A percentile compares a stretch with the other conserved stretches of the same genome.
These are phyloP conservation scores for Erebia ligea DNA, from an alignment of 2,888 invertebrate species.

Conservation along the genomic window DNA sequence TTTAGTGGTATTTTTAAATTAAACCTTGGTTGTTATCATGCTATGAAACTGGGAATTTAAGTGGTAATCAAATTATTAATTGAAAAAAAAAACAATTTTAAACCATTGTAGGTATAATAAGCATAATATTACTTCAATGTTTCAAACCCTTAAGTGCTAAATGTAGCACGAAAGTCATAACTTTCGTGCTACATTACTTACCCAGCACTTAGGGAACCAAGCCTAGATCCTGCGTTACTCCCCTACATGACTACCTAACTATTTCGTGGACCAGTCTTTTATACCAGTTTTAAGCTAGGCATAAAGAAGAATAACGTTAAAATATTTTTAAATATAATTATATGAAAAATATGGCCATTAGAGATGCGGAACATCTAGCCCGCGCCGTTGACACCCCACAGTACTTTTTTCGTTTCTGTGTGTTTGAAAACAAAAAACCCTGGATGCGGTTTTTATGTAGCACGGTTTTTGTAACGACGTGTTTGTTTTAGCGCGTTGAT, in stretches of 20 bases:
- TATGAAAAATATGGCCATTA: slow-evolving; percentile 36
- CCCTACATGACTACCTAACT: background rate
- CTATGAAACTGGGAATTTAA: background rate
- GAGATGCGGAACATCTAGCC: slow-evolving; percentile 52
- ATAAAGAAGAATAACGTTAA: background rate
- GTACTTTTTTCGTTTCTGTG: slow-evolving; percentile 59
- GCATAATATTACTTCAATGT: too few species aligned
- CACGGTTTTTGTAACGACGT: slow-evolving; percentile 60
- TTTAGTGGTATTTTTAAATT: background rate
- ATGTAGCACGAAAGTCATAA: too few species aligned
- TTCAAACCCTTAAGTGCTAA: background rate
- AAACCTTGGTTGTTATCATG: background rate
- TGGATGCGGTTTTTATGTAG: slow-evolving; percentile 65
- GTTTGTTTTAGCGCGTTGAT: slow-evolving; percentile 75
- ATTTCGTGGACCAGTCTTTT: background rate
- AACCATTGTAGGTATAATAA: too few species aligned
- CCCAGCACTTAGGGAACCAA: too few species aligned
- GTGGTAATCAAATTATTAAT: background rate
- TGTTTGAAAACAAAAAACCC: slow-evolving; percentile 66
- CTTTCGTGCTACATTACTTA: too few species aligned
- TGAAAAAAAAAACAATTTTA: background rate
- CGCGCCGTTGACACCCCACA: slow-evolving; percentile 65
- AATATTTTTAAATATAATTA: background rate
- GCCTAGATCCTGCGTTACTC: background rate
- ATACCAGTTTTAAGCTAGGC: background rate